phyloP scores from a whole-genome alignment of 2,113 vertebrate genomes.

The Salvelinus namaycush region DNA sequence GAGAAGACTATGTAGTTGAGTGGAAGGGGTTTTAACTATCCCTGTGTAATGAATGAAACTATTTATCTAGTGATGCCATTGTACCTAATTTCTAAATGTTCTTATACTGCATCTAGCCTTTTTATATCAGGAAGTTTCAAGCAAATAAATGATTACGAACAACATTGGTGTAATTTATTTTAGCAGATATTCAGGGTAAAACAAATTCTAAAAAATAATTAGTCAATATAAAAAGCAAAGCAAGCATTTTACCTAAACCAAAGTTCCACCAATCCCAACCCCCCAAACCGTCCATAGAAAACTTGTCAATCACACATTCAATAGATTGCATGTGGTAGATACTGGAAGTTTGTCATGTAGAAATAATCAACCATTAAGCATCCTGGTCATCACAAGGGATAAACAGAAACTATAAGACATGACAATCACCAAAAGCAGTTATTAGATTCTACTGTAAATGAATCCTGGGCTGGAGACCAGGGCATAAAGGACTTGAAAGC shows the following conservation, averaged over 20 bases:
- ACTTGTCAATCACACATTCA: neutral
- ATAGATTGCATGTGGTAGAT: neutral
- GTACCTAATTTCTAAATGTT: too few relatives aligned
- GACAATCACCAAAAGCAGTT: too few relatives aligned
- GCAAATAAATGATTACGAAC: neutral
- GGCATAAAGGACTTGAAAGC: neutral
- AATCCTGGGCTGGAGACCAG: too few relatives aligned
- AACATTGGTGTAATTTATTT: neutral
- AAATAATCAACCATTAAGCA: neutral
- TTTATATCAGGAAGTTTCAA: neutral
- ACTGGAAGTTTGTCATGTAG: neutral
- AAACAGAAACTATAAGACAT: too few relatives aligned
- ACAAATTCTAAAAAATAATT: neutral
- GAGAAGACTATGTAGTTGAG: neutral
- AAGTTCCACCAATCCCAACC: neutral
- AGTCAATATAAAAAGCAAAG: neutral
- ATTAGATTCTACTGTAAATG: too few relatives aligned
- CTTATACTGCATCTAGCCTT: too few relatives aligned
- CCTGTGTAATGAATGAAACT: neutral
- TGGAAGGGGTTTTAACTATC: neutral
- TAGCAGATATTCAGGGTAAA: neutral
- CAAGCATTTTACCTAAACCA: neutral
- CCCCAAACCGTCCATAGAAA: neutral
- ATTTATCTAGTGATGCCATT: too few relatives aligned
- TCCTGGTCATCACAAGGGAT: too few relatives aligned